Conservation (phyloP, 2,113 vertebrate species). For the Xiphophorus hellerii region DNA sequence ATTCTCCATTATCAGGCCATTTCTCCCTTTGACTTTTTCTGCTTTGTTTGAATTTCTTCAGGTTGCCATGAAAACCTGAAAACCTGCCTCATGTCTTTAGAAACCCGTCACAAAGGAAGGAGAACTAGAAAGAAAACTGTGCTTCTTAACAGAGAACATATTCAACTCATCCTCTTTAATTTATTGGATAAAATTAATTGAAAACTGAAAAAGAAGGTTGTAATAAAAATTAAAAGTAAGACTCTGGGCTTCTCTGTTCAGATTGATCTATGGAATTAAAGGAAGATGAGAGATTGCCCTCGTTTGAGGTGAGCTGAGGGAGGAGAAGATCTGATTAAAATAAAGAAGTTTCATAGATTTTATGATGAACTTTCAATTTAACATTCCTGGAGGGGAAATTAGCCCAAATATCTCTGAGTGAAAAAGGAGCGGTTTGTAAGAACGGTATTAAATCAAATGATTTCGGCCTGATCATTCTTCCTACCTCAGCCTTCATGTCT, state of each 20-base stretch:
- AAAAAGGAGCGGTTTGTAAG: background rate
- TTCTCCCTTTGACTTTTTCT: background rate
- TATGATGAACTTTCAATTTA: background rate
- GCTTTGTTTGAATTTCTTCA: background rate
- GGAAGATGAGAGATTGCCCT: background rate
- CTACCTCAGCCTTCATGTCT: background rate
- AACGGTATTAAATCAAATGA: background rate
- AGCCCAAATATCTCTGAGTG: background rate
- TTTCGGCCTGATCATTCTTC: background rate
- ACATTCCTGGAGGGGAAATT: background rate
- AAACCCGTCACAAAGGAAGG: background rate
- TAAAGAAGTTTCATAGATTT: background rate
- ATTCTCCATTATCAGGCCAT: background rate
- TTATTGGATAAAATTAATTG: background rate
- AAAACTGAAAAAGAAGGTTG: background rate
- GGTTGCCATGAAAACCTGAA: slow-evolving; percentile 8
- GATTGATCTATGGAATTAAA: background rate
- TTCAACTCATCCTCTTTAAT: background rate
- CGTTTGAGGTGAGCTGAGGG: background rate
- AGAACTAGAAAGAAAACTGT: background rate
- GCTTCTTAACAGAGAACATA: background rate
- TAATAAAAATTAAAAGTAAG: background rate
- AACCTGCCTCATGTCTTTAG: background rate
- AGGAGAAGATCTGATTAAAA: background rate
- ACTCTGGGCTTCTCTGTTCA: background rate